Evolutionary conservation across 2,888 invertebrate species (phyloP).

Genomic region (Antitype chi): DNA sequence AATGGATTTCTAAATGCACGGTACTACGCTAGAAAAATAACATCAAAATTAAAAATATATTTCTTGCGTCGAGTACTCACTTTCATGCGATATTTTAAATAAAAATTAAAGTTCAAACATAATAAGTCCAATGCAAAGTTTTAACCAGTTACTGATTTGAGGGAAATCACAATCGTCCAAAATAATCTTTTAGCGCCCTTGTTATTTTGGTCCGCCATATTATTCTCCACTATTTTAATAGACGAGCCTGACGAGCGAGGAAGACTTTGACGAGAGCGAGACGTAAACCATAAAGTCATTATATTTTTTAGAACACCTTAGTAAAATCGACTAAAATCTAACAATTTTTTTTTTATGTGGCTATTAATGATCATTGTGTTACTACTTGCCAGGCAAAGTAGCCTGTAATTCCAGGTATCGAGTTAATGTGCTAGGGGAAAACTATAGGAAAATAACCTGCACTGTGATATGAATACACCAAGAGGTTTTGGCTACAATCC

Average conservation of each 20-base stretch:
- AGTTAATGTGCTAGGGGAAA: background rate
- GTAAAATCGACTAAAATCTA: constrained; percentile 19
- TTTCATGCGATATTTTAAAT: constrained; percentile 61
- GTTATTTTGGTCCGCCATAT: constrained; percentile 90
- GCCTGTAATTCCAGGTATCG: background rate
- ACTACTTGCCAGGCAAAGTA: background rate
- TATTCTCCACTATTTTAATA: constrained; percentile 65
- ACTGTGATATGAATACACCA: background rate
- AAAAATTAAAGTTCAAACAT: constrained; percentile 63
- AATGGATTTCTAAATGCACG: constrained; percentile 60
- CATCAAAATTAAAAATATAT: constrained; percentile 49
- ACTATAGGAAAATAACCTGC: background rate
- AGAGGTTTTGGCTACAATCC: background rate
- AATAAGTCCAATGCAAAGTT: constrained; percentile 67
- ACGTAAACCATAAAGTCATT: constrained; percentile 29
- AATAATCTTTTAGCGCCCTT: constrained; percentile 90
- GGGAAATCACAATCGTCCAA: constrained; percentile 76
- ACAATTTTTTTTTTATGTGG: background rate
- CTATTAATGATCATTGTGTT: background rate
- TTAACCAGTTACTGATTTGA: constrained; percentile 72
- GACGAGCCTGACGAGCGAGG: constrained; percentile 11
- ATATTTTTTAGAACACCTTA: background rate
- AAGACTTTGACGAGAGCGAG: constrained; percentile 14
- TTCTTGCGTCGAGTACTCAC: constrained; percentile 65
- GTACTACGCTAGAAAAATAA: constrained; percentile 68